A percentile compares a stretch with the other conserved stretches of the same genome.
Conservation (phyloP, 2,113 vertebrate genomes). For the Poeciliopsis occidentalis region DNA sequence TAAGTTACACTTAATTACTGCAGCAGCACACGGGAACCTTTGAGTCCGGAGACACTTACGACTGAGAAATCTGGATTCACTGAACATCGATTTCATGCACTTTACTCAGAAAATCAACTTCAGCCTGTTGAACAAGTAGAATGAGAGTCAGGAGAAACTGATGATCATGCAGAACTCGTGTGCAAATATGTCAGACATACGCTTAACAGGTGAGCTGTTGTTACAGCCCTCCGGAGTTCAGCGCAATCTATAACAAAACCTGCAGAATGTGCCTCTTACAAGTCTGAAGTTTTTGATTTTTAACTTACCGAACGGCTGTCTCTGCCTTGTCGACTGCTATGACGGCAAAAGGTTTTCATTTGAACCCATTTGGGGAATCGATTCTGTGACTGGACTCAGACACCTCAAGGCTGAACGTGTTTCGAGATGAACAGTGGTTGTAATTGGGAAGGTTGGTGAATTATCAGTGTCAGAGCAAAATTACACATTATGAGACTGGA, state of each 20-base stretch:
- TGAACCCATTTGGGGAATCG: slow-evolving; percentile 59
- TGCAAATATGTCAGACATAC: no score
- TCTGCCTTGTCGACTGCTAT: slow-evolving; percentile 27
- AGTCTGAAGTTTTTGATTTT: no score
- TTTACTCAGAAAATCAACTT: not conserved
- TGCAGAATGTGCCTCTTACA: no score
- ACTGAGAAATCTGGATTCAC: slow-evolving; percentile 14
- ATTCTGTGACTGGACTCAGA: slow-evolving; percentile 32
- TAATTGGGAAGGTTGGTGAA: slow-evolving; percentile 13
- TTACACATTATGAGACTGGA: no score
- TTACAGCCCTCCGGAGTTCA: no score
- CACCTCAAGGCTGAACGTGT: slow-evolving; percentile 7
- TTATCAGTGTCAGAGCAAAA: slow-evolving; percentile 12
- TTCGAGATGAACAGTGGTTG: slow-evolving; percentile 4
- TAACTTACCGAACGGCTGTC: not conserved
- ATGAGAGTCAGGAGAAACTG: no score
- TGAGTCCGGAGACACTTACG: slow-evolving; percentile 27
- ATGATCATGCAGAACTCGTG: no score
- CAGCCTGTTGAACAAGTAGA: not conserved
- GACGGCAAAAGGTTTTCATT: slow-evolving; percentile 60
- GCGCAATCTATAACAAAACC: no score
- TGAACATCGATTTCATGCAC: slow-evolving; percentile 3
- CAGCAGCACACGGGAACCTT: slow-evolving; percentile 22
- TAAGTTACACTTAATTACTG: slow-evolving; percentile 58
- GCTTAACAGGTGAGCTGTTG: no score